phyloP scores from a whole-genome alignment of 2,113 vertebrate species.

The Chaetorhynchus papuensis region DNA sequence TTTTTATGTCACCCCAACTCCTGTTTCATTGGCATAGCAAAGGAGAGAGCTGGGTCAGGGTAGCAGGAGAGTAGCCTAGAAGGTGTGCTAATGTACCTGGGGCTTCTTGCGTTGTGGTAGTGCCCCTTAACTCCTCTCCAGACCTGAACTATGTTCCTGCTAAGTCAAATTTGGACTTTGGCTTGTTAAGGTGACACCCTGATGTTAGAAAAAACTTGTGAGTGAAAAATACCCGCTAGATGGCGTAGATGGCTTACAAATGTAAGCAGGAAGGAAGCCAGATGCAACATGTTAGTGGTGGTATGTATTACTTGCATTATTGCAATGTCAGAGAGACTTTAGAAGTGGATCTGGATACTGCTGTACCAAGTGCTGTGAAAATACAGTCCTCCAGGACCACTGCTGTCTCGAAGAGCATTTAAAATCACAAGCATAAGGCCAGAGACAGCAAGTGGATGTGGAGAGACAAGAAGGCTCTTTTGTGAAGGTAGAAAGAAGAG shows the following conservation, averaged over 20 bases:
- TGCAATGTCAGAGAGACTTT: background rate
- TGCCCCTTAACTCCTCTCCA: background rate
- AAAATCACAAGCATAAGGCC: background rate
- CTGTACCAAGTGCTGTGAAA: background rate
- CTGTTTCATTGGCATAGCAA: background rate
- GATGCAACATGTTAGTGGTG: background rate
- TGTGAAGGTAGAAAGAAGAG: background rate
- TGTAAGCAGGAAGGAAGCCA: background rate
- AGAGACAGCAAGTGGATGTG: background rate
- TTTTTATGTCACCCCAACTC: background rate
- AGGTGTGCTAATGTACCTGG: background rate
- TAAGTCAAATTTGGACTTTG: background rate
- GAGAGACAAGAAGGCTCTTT: background rate
- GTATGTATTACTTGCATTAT: background rate
- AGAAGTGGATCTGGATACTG: background rate
- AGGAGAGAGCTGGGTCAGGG: background rate
- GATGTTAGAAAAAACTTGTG: background rate
- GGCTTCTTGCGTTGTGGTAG: background rate
- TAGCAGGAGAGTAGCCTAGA: background rate
- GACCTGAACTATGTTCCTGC: background rate
- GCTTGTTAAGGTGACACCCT: background rate
- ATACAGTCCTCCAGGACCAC: background rate
- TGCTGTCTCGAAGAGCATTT: background rate
- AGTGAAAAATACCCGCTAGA: constrained; percentile 19
- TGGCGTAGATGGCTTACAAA: background rate